phyloP scores from a whole-genome alignment of 2,113 vertebrate genomes.

The Coracopsis vasa region DNA sequence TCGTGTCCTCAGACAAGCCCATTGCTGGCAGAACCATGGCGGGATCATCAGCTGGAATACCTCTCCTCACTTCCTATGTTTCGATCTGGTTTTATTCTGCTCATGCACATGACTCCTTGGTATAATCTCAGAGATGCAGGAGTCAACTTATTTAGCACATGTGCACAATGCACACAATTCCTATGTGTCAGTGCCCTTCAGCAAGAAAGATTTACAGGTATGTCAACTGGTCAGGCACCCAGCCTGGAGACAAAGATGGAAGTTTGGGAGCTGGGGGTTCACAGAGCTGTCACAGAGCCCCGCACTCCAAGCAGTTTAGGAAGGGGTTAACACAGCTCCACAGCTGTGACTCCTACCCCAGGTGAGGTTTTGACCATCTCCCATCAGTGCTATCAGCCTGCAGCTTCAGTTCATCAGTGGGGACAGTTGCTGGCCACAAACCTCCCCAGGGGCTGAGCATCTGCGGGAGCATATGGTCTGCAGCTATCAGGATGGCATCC shows the following conservation, averaged over 20 bases:
- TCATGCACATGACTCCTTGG: neutral
- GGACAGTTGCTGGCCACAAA: neutral
- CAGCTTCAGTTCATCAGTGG: accelerated
- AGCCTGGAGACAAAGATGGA: neutral
- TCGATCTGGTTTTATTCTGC: neutral
- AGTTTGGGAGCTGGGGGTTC: neutral
- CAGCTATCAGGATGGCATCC: accelerated
- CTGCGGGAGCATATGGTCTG: neutral
- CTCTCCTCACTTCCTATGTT: accelerated
- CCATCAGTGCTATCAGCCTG: too few relatives aligned
- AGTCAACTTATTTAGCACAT: neutral
- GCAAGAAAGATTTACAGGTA: neutral
- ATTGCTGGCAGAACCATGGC: neutral
- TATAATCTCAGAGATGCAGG: neutral
- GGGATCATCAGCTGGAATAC: neutral
- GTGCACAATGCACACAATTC: neutral
- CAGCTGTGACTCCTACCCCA: accelerated
- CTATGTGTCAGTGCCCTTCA: neutral
- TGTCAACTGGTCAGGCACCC: neutral
- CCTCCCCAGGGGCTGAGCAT: accelerated
- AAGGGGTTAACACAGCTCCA: neutral
- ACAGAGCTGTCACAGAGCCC: accelerated
- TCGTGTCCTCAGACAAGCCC: neutral
- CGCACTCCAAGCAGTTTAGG: accelerated
- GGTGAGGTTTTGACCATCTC: neutral